Evolutionary conservation across 2,888 invertebrate genomes (phyloP), one percentile per base, ranked within the genome.

Genomic region (Sthenelais limicola): DNA sequence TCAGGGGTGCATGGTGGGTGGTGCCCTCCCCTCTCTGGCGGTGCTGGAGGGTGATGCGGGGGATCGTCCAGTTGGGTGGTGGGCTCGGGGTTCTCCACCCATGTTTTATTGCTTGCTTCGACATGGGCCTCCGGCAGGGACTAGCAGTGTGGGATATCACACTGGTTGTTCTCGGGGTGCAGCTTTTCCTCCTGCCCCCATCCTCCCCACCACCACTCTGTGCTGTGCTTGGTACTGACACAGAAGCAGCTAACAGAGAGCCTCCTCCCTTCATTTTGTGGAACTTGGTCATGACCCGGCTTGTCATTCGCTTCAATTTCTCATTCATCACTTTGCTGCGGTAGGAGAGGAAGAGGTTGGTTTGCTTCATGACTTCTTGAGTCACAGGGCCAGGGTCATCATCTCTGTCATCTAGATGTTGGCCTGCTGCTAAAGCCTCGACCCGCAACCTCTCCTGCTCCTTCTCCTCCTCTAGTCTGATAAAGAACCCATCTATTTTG

Each of bases 401-500:
- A 15, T 68, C 28, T 52, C 32, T 21, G 9, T 3, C 26, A 12
- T 30, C 48, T 18, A 21, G n/a, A 24, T 67, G 35, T 15, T 28
- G 21, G 24, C 28, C 28, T 15, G 38, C 43, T 26, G 35, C 66
- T 28, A 48, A 15, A 26, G 48, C 70, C 18, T 43, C 47, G 15
- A 18, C 33, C 28, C 26, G 26, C 24, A 15, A 9, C 18, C 15
- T 1, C n/a, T 69, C 52, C 30, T 32, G 21, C 38, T 52, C 30
- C 52, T 56, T 52, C 24, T 43, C 66, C 12, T 54, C 18, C 38
- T 66, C 68, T 15, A 73, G 28, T 7, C 47, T 68, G n/a, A 43
- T n/a, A 21, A 76, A 71, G 54, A 76, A 76, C 15, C 24, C 56
- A 35, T 74, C 56, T 12, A 76, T 67, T 32, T 71, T 69, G 1